These are phyloP conservation scores for Zaprionus vittiger DNA, from an alignment of 1,140 invertebrate genomes.

Conservation along the genomic window DNA sequence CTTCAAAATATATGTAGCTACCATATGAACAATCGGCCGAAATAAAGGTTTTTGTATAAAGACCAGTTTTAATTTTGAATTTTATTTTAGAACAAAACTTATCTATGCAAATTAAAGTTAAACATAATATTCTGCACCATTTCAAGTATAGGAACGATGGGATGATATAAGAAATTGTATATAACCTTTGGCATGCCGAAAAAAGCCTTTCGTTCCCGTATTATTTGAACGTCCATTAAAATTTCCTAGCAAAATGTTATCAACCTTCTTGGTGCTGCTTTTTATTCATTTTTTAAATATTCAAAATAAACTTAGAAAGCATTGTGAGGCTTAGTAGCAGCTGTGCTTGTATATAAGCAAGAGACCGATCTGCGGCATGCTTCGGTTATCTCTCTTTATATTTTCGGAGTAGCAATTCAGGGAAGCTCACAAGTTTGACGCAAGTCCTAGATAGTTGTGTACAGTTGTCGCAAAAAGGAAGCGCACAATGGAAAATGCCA, in stretches of 20 bases:
- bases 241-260: not conserved
- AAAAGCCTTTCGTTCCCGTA: too few relatives aligned
- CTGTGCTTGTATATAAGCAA: conserved; percentile 59
- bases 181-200: too few relatives aligned
- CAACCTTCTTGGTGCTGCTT: not conserved
- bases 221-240: too few relatives aligned
- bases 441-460: conserved; percentile 29
- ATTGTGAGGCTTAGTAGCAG: conserved; percentile 40
- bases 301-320: conserved; percentile 15
- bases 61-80: too few relatives aligned
- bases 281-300: conserved; percentile 1
- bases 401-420: conserved; percentile 45
- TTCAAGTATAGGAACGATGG: too few relatives aligned
- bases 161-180: too few relatives aligned
- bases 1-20: too few relatives aligned
- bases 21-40: too few relatives aligned
- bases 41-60: too few relatives aligned
- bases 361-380: not conserved
- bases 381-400: not conserved
- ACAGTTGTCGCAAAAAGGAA: conserved; percentile 58
- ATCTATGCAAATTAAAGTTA: too few relatives aligned
- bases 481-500: conserved; percentile 58
- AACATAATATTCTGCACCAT: too few relatives aligned
- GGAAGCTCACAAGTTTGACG: conserved; percentile 39
- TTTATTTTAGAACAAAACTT: too few relatives aligned